phyloP scores from a whole-genome alignment of 2,113 vertebrate genomes.

The Verasper variegatus region DNA sequence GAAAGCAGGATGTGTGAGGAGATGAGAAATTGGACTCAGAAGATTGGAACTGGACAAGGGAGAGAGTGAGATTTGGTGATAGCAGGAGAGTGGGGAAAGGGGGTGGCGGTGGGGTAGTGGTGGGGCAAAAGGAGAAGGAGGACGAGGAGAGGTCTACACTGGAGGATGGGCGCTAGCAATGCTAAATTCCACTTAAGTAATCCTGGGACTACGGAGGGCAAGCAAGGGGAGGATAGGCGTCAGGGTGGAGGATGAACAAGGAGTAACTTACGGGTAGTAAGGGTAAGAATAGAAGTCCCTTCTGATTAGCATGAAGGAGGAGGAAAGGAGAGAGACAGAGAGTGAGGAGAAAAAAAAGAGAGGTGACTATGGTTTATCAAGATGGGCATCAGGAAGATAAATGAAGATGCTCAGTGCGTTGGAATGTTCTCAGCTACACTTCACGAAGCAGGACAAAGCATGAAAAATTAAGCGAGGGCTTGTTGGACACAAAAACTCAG shows the following conservation, averaged over 20 bases:
- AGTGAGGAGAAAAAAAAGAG: constrained; percentile 65
- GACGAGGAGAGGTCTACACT: constrained; percentile 8
- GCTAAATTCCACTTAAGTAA: constrained; percentile 54
- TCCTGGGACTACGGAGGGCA: constrained; percentile 53
- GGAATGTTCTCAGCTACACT: constrained; percentile 46
- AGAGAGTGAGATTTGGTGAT: constrained; percentile 55
- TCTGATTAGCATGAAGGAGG: constrained; percentile 88
- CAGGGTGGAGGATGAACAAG: constrained; percentile 44
- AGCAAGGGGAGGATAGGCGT: constrained; percentile 42
- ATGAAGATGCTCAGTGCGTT: constrained; percentile 58
- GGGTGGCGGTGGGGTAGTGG: constrained; percentile 6
- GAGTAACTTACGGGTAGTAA: constrained; percentile 95
- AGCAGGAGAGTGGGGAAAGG: constrained; percentile 25
- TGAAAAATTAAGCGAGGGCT: neutral
- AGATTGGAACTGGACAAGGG: constrained; percentile 57
- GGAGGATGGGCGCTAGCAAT: constrained; percentile 46
- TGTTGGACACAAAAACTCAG: neutral
- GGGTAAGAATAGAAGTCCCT: constrained; percentile 96
- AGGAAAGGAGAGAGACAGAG: constrained; percentile 72
- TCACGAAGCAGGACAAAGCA: constrained; percentile 32
- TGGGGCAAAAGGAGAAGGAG: neutral
- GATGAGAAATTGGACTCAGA: constrained; percentile 63
- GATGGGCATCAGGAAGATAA: constrained; percentile 62
- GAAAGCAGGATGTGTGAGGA: constrained; percentile 39
- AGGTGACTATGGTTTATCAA: constrained; percentile 65